Evolutionary conservation across 2,888 invertebrate species (phyloP).

Genomic region (Drosophila meridionalis): DNA sequence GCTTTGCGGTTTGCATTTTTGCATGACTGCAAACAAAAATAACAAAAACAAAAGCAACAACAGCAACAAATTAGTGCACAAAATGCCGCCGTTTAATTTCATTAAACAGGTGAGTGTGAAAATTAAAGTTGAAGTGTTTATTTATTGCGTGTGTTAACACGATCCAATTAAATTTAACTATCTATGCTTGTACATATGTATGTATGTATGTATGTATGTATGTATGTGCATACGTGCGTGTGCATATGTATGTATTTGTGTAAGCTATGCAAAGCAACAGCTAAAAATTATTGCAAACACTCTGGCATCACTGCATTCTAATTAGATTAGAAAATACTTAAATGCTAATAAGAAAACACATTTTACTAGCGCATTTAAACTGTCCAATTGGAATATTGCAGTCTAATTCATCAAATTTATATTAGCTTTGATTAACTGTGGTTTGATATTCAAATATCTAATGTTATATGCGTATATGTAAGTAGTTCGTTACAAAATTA

Average conservation of each 20-base stretch:
- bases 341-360: neutral
- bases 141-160: slow-evolving; percentile 46
- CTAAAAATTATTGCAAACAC: too few species aligned
- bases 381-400: neutral
- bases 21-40: slow-evolving; percentile 35
- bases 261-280: neutral
- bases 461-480: neutral
- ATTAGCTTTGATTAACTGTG: neutral
- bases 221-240: neutral
- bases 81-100: slow-evolving; percentile 81
- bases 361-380: too few species aligned
- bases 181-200: neutral
- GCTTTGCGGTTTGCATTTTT: slow-evolving; percentile 49
- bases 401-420: neutral
- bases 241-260: neutral
- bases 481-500: neutral
- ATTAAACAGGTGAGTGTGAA: slow-evolving; percentile 80
- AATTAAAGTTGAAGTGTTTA: slow-evolving; percentile 48
- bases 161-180: slow-evolving; percentile 27
- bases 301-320: neutral
- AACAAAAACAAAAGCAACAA: slow-evolving; percentile 12
- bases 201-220: neutral
- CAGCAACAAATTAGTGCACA: slow-evolving; percentile 50
- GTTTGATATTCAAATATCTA: neutral
- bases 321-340: neutral